These are phyloP conservation scores for Liparis tanakae DNA, from an alignment of 2,797 vertebrate genomes.

Conservation along the genomic window DNA sequence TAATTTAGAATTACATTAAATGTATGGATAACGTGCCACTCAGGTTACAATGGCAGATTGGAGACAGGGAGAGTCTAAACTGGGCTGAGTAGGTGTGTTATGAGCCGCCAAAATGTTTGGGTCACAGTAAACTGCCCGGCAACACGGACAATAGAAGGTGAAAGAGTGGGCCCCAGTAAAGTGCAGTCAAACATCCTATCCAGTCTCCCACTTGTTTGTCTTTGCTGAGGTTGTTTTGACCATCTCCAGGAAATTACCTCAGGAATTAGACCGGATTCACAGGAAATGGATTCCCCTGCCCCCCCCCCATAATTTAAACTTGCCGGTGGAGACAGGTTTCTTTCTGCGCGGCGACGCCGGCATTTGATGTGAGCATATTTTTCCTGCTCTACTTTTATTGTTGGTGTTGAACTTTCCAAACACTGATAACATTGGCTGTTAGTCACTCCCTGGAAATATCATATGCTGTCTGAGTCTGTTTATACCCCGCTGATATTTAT, in stretches of 20 bases:
- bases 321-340: slow-evolving; percentile 10
- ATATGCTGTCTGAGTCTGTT: slow-evolving; percentile 58
- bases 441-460: slow-evolving; percentile 74
- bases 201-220: slow-evolving; percentile 73
- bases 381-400: slow-evolving; percentile 59
- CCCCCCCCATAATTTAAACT: slow-evolving; percentile 23
- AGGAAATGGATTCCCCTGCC: slow-evolving; percentile 73
- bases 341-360: slow-evolving; percentile 5
- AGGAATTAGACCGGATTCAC: slow-evolving; percentile 58
- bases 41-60: slow-evolving; percentile 10
- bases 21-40: slow-evolving; percentile 10
- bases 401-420: slow-evolving; percentile 68
- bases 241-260: slow-evolving; percentile 83
- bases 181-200: slow-evolving; percentile 71
- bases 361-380: slow-evolving; percentile 49
- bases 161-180: slow-evolving; percentile 55
- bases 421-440: slow-evolving; percentile 74
- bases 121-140: slow-evolving; percentile 62
- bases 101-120: slow-evolving; percentile 60
- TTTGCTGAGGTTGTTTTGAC: slow-evolving; percentile 73
- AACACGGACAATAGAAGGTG: slow-evolving; percentile 80
- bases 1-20: slow-evolving; percentile 12
- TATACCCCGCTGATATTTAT: slow-evolving; percentile 67
- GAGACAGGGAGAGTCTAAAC: slow-evolving; percentile 20
- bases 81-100: slow-evolving; percentile 42